Evolutionary conservation across 2,888 invertebrate species (phyloP), one percentile per base, ranked within the genome.

Genomic region (Penaeus monodon): DNA sequence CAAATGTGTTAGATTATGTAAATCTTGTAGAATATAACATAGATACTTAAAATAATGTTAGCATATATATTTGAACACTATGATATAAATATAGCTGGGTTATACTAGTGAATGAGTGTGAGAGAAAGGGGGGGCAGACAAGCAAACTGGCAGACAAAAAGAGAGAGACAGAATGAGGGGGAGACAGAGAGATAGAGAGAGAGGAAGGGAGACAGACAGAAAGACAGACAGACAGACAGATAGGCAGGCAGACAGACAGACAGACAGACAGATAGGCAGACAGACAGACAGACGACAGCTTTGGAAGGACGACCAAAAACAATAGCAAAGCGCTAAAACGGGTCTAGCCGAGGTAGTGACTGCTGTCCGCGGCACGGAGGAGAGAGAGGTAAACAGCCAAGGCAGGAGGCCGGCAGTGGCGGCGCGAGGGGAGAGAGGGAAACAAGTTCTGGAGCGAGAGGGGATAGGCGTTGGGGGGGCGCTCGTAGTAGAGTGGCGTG

Each of bases 401-500:
- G 70, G n/a, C 14, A 20, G n/a, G 70, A 70, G 33, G 70, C 14
- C 17, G 27, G 70, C 70, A 70, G 70, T 12, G 70, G 14, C 14
- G 27, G 33, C 33, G 70, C n/a, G 33, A 70, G 70, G 70, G 70
- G 70, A 33, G 33, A 29, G 70, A 70, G 27, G 70, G 33, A 70
- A 70, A 33, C 27, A 70, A 70, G 70, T 29, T 70, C 17, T 70
- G 70, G 70, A 70, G 70, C n/a, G 27, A 70, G 70, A n/a, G 33
- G 20, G 57, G 57, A 1, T 17, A 17, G 57, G 17, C 57, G 33
- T 33, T 0, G n/a, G 14, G 70, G 33, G 70, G 70, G 70, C 70
- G 33, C 27, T 70, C n/a, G 70, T 29, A 33, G 70, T 20, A 70
- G 70, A 33, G n/a, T 70, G 70, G 33, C n/a, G 70, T 33, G n/a